phyloP scores from a whole-genome alignment of 2,113 vertebrate species.

The Laticauda laticaudata region DNA sequence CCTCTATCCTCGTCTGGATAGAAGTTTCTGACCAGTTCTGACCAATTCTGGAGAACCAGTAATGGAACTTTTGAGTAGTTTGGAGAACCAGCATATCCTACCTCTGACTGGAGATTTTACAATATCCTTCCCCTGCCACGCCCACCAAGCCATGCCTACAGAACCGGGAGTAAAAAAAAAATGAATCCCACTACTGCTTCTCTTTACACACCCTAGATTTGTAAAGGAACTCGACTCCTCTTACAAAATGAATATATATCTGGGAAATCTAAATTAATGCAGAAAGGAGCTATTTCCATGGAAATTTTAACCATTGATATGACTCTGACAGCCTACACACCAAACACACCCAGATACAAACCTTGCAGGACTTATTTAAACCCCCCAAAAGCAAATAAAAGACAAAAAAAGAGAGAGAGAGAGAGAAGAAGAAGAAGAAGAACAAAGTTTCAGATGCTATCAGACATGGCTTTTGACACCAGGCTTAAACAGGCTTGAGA shows the following conservation, averaged over 20 bases:
- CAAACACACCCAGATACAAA: slow-evolving; percentile 47
- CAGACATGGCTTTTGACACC: slow-evolving; percentile 46
- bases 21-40: no score
- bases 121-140: no score
- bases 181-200: not conserved
- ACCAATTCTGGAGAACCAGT: no score
- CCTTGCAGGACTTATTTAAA: slow-evolving; percentile 41
- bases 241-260: slow-evolving; percentile 46
- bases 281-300: slow-evolving; percentile 58
- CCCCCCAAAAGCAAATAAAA: not conserved
- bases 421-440: not conserved
- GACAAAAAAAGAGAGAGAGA: not conserved
- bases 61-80: no score
- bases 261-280: slow-evolving; percentile 55
- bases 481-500: slow-evolving; percentile 26
- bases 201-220: slow-evolving; percentile 33
- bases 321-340: slow-evolving; percentile 57
- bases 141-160: no score
- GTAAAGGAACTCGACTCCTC: slow-evolving; percentile 37
- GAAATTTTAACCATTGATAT: slow-evolving; percentile 64
- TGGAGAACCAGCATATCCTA: no score
- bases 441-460: slow-evolving; percentile 14
- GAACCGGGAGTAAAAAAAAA: no score
- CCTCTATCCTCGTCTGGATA: not conserved
- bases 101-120: no score